Conservation (phyloP, 2,888 invertebrate genomes). For the Zootermopsis nevadensis region DNA sequence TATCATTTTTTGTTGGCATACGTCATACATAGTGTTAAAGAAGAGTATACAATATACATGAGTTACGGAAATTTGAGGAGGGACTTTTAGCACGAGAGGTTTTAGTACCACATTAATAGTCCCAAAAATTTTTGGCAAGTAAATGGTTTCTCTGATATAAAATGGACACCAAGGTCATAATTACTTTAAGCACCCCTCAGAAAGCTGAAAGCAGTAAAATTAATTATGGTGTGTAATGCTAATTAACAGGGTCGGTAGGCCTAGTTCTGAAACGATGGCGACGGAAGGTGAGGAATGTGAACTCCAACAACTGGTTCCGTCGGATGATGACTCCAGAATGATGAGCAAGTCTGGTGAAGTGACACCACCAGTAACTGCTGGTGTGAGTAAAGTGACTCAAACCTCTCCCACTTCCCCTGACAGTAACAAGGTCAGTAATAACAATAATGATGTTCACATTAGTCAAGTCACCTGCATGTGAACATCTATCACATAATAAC, state of each 20-base stretch:
- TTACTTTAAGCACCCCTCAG: too few species aligned
- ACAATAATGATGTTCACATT: not conserved
- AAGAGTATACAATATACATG: too few species aligned
- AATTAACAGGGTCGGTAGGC: not conserved
- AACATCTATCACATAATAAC: not conserved
- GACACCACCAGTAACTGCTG: constrained; percentile 64
- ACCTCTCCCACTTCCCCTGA: constrained; percentile 55
- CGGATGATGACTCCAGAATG: constrained; percentile 62
- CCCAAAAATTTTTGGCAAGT: too few species aligned
- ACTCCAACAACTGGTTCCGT: constrained; percentile 63
- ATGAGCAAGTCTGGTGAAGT: constrained; percentile 61
- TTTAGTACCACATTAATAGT: too few species aligned
- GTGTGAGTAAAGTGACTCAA: constrained; percentile 59
- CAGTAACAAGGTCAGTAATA: constrained; percentile 47
- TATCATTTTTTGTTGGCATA: too few species aligned
- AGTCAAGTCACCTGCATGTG: not conserved
- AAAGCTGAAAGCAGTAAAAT: too few species aligned
- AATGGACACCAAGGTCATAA: too few species aligned
- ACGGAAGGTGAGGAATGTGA: constrained; percentile 62
- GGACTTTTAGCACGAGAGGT: too few species aligned
- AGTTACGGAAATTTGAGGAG: too few species aligned
- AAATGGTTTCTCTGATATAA: too few species aligned
- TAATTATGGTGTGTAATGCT: too few species aligned
- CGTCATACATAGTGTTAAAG: too few species aligned
- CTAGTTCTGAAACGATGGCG: constrained; percentile 57